Percentiles rank a stretch among this genome's conserved stretches.
These are phyloP conservation scores for Astyanax mexicanus DNA, from an alignment of 2,797 vertebrate genomes.

Conservation along the genomic window DNA sequence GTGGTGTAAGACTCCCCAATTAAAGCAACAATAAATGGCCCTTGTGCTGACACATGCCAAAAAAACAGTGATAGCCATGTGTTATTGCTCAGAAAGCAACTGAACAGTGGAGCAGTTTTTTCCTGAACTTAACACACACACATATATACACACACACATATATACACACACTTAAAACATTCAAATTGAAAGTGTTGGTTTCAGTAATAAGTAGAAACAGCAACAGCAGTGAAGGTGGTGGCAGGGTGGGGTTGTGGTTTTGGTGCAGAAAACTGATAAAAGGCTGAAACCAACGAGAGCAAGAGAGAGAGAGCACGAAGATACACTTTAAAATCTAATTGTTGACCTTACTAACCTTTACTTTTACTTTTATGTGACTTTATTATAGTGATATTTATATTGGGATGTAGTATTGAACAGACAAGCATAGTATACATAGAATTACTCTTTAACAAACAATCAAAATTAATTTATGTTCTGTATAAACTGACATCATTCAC, in stretches of 20 bases:
- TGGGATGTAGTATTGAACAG: no score
- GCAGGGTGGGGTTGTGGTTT: conserved; percentile 16
- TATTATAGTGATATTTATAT: no score
- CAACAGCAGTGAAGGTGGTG: no score
- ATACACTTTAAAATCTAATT: no score
- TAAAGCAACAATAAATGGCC: conserved; percentile 73
- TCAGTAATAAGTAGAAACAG: neutral
- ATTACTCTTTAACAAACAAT: no score
- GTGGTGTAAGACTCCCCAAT: conserved; percentile 72
- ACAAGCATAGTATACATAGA: no score
- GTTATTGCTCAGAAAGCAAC: conserved; percentile 17
- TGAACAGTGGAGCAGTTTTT: neutral
- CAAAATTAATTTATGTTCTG: no score
- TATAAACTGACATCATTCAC: no score
- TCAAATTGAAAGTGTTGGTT: neutral
- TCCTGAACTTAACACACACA: neutral
- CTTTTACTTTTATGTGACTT: no score
- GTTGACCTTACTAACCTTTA: no score
- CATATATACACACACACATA: neutral
- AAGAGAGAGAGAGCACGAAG: conserved; percentile 37
- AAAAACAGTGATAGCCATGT: conserved; percentile 50
- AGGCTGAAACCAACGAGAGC: neutral
- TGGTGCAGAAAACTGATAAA: neutral
- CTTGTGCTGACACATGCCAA: conserved; percentile 68
- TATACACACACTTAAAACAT: neutral